phyloP scores from a whole-genome alignment of 2,888 invertebrate genomes.

The Cynaeus angustus region DNA sequence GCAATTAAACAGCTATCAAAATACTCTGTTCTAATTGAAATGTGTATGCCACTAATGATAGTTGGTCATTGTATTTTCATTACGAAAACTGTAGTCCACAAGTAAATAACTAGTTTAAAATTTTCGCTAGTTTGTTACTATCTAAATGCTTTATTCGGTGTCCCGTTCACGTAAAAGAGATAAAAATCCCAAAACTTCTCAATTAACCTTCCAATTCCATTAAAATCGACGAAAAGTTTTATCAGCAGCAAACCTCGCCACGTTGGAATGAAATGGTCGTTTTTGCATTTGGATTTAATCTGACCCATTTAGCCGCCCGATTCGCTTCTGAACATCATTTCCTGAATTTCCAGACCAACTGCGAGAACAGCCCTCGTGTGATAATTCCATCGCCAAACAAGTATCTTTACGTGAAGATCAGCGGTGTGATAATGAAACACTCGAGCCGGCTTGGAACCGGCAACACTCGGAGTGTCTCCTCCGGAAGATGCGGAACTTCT shows the following conservation, averaged over 20 bases:
- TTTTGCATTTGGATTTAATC: conserved; percentile 28
- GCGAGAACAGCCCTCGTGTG: conserved; percentile 86
- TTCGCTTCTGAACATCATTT: conserved; percentile 31
- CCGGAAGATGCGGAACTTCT: conserved; percentile 80
- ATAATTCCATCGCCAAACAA: conserved; percentile 85
- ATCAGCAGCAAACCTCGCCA: conserved; percentile 15
- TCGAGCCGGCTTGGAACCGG: conserved; percentile 75
- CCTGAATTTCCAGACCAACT: conserved; percentile 78
- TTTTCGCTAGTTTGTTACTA: too few relatives aligned
- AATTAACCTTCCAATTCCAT: conserved; percentile 30
- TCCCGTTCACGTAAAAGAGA: conserved; percentile 9
- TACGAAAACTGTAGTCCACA: too few relatives aligned
- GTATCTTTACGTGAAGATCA: conserved; percentile 86
- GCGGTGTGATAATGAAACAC: conserved; percentile 74
- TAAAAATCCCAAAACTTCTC: conserved; percentile 23
- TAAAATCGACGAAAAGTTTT: conserved; percentile 21
- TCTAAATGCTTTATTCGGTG: too few relatives aligned
- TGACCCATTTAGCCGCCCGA: conserved; percentile 14
- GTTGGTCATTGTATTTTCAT: too few relatives aligned
- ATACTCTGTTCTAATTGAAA: too few relatives aligned
- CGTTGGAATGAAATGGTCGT: not conserved
- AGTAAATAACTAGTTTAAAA: too few relatives aligned
- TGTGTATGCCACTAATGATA: too few relatives aligned
- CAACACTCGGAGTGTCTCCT: conserved; percentile 69
- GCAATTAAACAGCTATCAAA: too few relatives aligned